A percentile compares a stretch with the other conserved stretches of the same genome.
These are phyloP conservation scores for Chymomyza costata DNA, from an alignment of 1,140 invertebrate genomes.

Conservation along the genomic window DNA sequence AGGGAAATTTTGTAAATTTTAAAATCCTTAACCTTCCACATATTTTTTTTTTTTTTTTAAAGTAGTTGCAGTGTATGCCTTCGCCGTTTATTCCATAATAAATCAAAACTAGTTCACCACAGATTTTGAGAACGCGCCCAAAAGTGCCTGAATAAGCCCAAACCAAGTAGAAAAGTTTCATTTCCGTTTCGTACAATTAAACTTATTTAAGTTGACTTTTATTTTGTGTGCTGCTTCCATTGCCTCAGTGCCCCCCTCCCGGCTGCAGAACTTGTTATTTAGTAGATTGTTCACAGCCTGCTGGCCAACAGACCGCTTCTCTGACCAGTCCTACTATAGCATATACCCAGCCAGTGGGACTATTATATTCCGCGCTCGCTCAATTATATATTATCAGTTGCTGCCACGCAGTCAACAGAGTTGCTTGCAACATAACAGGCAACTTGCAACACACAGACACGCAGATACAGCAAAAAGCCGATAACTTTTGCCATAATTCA, in stretches of 20 bases:
- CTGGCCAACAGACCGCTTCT: too few relatives aligned
- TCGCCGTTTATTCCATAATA: too few relatives aligned
- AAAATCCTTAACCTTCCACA: too few relatives aligned
- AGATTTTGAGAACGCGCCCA: too few relatives aligned
- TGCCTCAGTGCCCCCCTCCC: not conserved
- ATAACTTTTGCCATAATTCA: constrained; percentile 67
- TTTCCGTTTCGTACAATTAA: constrained; percentile 44
- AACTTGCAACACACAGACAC: constrained; percentile 1
- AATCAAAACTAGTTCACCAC: too few relatives aligned
- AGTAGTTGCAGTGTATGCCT: too few relatives aligned
- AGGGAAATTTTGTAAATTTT: too few relatives aligned
- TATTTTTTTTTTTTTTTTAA: too few relatives aligned
- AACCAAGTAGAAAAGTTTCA: constrained; percentile 36
- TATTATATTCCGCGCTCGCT: constrained; percentile 14
- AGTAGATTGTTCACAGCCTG: constrained; percentile 14
- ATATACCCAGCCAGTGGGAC: not conserved
- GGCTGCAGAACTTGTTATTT: constrained; percentile 26
- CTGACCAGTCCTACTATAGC: too few relatives aligned
- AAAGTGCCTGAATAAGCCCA: too few relatives aligned
- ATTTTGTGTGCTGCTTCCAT: constrained; percentile 5
- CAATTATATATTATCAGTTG: constrained; percentile 52
- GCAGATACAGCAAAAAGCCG: constrained; percentile 13
- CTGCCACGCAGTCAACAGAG: constrained; percentile 30
- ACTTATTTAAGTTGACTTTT: constrained; percentile 46
- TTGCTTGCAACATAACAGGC: constrained; percentile 30